Percentiles rank a stretch among this genome's conserved stretches.
phyloP scores from a whole-genome alignment of 2,113 vertebrate genomes.

The Ammodytes dubius region DNA sequence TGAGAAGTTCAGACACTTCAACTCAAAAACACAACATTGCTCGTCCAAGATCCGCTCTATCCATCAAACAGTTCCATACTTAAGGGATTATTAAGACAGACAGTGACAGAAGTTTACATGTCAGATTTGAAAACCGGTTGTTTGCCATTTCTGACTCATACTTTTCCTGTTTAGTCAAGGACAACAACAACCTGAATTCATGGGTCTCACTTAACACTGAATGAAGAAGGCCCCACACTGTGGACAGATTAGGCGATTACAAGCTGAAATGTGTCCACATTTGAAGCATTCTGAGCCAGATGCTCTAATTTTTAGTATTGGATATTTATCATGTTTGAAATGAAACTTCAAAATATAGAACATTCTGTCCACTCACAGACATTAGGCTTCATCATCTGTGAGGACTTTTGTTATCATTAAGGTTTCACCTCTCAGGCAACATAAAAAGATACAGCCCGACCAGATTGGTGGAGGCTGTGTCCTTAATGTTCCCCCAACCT shows the following conservation, averaged over 20 bases:
- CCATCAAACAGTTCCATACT: background rate
- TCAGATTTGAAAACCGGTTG: background rate
- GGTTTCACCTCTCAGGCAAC: too few relatives aligned
- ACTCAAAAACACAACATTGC: background rate
- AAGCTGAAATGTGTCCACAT: background rate
- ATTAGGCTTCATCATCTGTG: too few relatives aligned
- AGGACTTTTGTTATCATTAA: too few relatives aligned
- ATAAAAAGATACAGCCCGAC: too few relatives aligned
- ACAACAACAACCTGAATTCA: background rate
- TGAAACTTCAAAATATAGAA: too few relatives aligned
- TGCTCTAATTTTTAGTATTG: background rate
- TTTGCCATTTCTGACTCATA: background rate
- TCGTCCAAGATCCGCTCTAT: background rate
- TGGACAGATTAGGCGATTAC: constrained; percentile 34
- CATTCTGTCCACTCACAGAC: too few relatives aligned
- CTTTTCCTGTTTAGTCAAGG: background rate
- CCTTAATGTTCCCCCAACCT: too few relatives aligned
- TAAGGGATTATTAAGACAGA: background rate
- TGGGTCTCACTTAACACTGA: background rate
- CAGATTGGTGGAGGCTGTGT: too few relatives aligned
- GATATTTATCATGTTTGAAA: too few relatives aligned
- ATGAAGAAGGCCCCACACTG: constrained; percentile 28
- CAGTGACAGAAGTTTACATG: background rate
- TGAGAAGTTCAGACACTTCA: background rate
- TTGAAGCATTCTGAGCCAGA: too few relatives aligned